Evolutionary conservation across 2,797 vertebrate species (phyloP), one percentile per base, ranked within the genome.

Genomic region (Malurus splendens): DNA sequence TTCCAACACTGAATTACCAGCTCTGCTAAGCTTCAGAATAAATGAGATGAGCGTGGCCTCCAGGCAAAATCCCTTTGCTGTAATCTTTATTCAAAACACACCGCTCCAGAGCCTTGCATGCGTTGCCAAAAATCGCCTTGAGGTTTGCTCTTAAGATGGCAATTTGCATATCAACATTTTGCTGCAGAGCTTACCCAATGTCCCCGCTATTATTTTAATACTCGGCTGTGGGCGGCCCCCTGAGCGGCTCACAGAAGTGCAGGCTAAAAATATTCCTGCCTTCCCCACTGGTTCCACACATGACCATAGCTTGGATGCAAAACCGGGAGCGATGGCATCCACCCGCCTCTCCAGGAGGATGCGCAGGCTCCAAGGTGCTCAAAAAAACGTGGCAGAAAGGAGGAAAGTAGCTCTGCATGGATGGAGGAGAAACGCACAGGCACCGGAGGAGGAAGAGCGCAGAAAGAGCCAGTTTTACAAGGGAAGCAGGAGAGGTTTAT

Each of bases 91-190:
- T 90, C 88, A 61, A 85, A 94, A 89, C 82, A 86, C 75, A 72
- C 27, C 0, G 12, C 86, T 79, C n/a, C 0, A 0, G 66, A 94
- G 87, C 68, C 64, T 75, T 44, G 74, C 7, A 17, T 28, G 50
- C 72, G 10, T 45, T 82, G 90, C 86, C 93, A 93, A 91, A 82
- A 91, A 82, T 81, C 41, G 30, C 92, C 82, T 54, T 72, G 83
- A 90, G 91, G 78, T 92, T 86, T 57, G 83, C 84, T 93, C 90
- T 86, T 71, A 76, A 90, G 90, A 87, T 18, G 78, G 68, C 70
- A 91, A 95, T 95, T 93, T 95, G 68, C 90, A 95, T 88, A 73
- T 86, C 91, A 86, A 77, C 82, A 50, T 92, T 90, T 92, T 48
- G 48, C 91, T 91, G 86, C 61, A 84, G 59, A 94, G 88, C 82